phyloP scores from a whole-genome alignment of 2,797 vertebrate species.

The Pelobates cultripes region DNA sequence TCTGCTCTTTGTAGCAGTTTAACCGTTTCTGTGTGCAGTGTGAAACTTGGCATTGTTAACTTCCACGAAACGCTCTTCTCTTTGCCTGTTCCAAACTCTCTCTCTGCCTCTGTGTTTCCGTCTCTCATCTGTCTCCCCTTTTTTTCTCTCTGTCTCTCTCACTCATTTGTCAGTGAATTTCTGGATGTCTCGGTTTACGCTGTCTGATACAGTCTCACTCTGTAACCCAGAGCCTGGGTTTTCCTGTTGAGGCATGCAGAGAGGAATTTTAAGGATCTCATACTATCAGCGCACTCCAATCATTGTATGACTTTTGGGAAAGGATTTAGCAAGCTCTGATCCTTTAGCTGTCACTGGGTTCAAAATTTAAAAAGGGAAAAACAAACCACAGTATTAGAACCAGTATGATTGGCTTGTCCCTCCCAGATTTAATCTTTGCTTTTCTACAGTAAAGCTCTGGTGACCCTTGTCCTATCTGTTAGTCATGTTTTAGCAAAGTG shows the following conservation, averaged over 20 bases:
- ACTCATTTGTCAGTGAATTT: no score
- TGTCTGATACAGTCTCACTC: background rate
- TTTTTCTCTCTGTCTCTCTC: no score
- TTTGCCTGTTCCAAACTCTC: no score
- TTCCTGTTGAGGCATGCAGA: slow-evolving; percentile 20
- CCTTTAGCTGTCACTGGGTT: background rate
- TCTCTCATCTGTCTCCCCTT: no score
- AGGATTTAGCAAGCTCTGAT: no score
- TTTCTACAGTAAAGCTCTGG: background rate
- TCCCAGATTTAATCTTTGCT: background rate
- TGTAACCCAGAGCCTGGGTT: background rate
- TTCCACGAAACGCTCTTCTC: no score
- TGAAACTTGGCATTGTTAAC: no score
- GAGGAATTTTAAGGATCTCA: slow-evolving; percentile 6
- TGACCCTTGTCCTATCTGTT: background rate
- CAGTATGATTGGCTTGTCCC: background rate
- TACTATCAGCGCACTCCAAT: background rate
- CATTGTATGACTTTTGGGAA: background rate
- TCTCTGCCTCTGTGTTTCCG: no score
- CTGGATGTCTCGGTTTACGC: no score
- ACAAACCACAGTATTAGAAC: background rate
- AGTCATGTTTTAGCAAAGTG: background rate
- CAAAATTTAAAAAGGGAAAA: slow-evolving; percentile 1
- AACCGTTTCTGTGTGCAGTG: no score
- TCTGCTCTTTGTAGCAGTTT: no score